These are phyloP conservation scores for Apotomis capreana DNA, from an alignment of 2,888 invertebrate genomes.

Conservation along the genomic window DNA sequence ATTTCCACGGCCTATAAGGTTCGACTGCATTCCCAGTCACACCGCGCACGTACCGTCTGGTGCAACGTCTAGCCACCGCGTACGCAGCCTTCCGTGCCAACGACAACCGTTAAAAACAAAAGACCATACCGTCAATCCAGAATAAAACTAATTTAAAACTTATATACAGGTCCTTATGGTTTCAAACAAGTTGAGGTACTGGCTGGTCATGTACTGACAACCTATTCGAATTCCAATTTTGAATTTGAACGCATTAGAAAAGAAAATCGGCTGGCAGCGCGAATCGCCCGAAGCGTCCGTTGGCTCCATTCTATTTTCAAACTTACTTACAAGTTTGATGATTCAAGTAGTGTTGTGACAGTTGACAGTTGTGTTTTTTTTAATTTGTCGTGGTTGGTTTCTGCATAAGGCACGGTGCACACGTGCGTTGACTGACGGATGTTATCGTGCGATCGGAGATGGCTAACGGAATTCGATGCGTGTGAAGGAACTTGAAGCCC, in stretches of 20 bases:
- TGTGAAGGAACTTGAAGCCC: constrained; percentile 53
- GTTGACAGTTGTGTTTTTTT: constrained; percentile 40
- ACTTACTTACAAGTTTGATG: constrained; percentile 37
- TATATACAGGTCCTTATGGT: constrained; percentile 28
- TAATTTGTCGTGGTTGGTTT: constrained; percentile 43
- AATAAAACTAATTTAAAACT: constrained; percentile 43
- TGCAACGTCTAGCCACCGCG: constrained; percentile 69
- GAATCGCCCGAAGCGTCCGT: neutral
- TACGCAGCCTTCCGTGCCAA: constrained; percentile 62
- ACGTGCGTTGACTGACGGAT: constrained; percentile 66
- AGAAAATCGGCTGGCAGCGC: constrained; percentile 24
- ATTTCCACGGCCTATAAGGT: constrained; percentile 19
- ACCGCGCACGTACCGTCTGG: constrained; percentile 60
- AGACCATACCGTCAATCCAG: constrained; percentile 33
- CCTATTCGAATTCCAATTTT: constrained; percentile 31
- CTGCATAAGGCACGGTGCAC: constrained; percentile 61
- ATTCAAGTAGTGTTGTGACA: constrained; percentile 12
- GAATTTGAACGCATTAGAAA: constrained; percentile 36
- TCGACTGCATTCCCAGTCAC: constrained; percentile 37
- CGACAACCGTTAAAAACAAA: constrained; percentile 40
- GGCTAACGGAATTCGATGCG: constrained; percentile 64
- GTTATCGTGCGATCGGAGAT: constrained; percentile 62
- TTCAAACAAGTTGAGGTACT: constrained; percentile 26
- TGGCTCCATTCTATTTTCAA: constrained; percentile 39
- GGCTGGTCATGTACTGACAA: constrained; percentile 1